Conservation (phyloP, 2,888 invertebrate species). For the Bembecia ichneumoniformis region DNA sequence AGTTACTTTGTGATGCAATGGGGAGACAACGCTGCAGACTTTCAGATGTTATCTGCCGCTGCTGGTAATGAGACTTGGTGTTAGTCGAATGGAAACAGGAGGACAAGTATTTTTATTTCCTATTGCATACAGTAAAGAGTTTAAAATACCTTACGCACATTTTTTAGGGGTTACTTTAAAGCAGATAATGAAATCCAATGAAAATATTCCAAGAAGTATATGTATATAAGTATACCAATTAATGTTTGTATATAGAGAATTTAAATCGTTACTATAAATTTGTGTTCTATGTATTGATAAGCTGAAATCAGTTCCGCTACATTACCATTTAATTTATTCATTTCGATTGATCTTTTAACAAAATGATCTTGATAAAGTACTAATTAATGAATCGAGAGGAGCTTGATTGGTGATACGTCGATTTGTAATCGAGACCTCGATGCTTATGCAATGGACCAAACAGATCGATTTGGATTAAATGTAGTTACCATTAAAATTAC, state of each 20-base stretch:
- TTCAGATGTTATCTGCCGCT: conserved; percentile 47
- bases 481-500: conserved; percentile 45
- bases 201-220: no score
- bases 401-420: conserved; percentile 36
- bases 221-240: no score
- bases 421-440: conserved; percentile 51
- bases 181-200: no score
- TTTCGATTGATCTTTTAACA: conserved; percentile 39
- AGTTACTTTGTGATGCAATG: conserved; percentile 35
- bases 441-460: conserved; percentile 57
- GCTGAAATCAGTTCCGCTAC: conserved; percentile 21
- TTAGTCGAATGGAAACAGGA: conserved; percentile 48
- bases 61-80: conserved; percentile 57
- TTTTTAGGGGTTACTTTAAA: no score
- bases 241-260: no score
- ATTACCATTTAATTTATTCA: conserved; percentile 45
- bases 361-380: conserved; percentile 53
- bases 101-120: conserved; percentile 36
- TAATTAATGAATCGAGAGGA: conserved; percentile 50
- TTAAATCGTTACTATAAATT: no score
- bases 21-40: conserved; percentile 36
- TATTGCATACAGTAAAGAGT: conserved; percentile 25
- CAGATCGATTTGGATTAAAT: conserved; percentile 47
- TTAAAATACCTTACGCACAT: neutral
- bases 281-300: conserved; percentile 11